Evolutionary conservation across 2,113 vertebrate genomes (phyloP), one percentile per base, ranked within the genome.

Genomic region (Scolopax mira): DNA sequence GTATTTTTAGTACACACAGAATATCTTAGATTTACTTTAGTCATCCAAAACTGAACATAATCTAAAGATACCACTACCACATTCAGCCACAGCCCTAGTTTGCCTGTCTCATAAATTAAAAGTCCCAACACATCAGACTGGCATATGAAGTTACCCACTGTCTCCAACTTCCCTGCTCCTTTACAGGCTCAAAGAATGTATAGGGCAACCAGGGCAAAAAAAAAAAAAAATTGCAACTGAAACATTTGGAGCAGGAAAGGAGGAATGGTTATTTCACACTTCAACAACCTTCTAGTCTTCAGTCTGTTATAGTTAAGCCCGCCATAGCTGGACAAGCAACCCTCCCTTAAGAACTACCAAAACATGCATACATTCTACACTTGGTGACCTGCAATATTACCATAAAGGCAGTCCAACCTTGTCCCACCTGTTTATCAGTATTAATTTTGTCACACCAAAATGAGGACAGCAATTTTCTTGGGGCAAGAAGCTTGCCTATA

Each of bases 401-500:
- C 15, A 12, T 4, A 48, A 88, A 48, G 24, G 25, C 7, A 85
- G 51, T 17, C 42, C 52, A 74, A 80, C 30, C 39, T 48, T 48
- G 83, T 25, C 48, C 64, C 44, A 91, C 44, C 51, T 65, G 19
- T 70, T 86, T 37, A 96, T 88, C 30, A 35, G 22, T 46, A 93
- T 71, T 49, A 57, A 78, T 84, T 94, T 6, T 72, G n/a, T 67
- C 73, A 81, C 2, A 5, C 49, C 85, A 89, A 92, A 93, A 94
- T 0, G 1, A 87, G 61, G 49, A 65, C 4, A 81, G 74, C 0
- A 2, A 70, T 64, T 92, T 81, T 84, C 79, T 67, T 61, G 44
- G 73, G 66, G 83, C 65, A 75, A 93, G 65, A 72, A 54, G 51
- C 82, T 90, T 93, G 79, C 28, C 83, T 84, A 33, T 35, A n/a